Base-by-base conservation (phyloP, 2,888 invertebrate genomes). In the Diploptera punctata region DNA sequence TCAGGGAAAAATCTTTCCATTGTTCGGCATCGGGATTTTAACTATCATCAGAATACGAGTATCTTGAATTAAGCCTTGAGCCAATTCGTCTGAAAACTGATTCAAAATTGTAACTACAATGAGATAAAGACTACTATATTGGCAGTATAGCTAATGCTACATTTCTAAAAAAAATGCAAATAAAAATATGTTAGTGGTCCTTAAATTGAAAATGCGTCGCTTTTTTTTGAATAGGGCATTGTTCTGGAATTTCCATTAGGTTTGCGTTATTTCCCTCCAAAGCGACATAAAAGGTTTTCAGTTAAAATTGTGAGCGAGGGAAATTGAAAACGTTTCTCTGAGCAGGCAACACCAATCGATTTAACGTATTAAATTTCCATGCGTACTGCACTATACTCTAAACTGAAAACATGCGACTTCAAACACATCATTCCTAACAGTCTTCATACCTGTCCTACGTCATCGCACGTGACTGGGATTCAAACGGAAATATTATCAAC, bases 341-440 rank as follows among this genome's bases (percentile, higher is more conserved):
- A 29, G 31, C 21, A 52, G 24, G 52, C 26, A 18, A 29, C 24
- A 65, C 44, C 65, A 44, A 65, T 65, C 47, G 47, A 65, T 47
- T 65, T 26, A 26, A 47, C 65, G 65, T 65, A 65, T 65, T 65
- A 65, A 65, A 65, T 65, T 65, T 47, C 65, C 44, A 65, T 47
- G 65, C 29, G 65, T 65, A 21, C 29, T 62, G 43, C 19, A 38
- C 62, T 62, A 52, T 13, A 52, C 13, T 24, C 52, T 7, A 13
- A 21, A 3, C 24, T 24, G 13, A 52, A 52, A 24, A 24, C 52
- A 52, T 24, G 10, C n/a, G 24, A 24, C 52, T 21, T 1, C 1
- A 7, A 3, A 1, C 24, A 24, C 1, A 5, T 52, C 52, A 52
- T 33, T 33, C 33, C 33, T 33, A 33, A n/a, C 33, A 7, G 33